Evolutionary conservation across 2,797 vertebrate species (phyloP).

Genomic region (Oryzias dopingdopingensis): DNA sequence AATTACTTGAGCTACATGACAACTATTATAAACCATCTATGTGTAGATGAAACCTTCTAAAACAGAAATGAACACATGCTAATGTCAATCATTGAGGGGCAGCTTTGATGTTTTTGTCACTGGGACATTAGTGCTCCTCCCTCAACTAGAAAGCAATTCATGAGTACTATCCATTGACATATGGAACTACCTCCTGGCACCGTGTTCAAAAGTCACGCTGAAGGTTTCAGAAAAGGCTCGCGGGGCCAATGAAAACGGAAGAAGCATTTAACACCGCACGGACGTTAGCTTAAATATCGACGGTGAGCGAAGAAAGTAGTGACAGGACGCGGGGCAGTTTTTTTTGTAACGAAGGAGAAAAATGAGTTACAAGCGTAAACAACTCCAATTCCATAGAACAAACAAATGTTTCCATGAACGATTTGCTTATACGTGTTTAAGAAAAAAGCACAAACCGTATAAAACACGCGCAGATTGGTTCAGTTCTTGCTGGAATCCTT

Average conservation of each 20-base stretch:
- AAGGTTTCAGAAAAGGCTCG: no score
- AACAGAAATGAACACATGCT: conserved; percentile 10
- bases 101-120: background rate
- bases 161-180: no score
- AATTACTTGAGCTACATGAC: no score
- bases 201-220: background rate
- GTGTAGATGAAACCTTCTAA: no score
- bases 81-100: conserved; percentile 12
- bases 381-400: background rate
- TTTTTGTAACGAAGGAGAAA: no score
- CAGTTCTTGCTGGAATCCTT: background rate
- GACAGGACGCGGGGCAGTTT: no score
- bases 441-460: background rate
- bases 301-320: no score
- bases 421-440: conserved; percentile 18
- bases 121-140: conserved; percentile 5
- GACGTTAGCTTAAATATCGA: no score
- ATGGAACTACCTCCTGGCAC: background rate
- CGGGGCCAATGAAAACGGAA: no score
- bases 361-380: no score
- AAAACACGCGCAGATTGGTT: background rate
- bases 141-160: background rate
- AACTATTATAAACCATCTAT: no score
- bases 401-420: rapidly evolving
- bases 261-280: no score